phyloP scores from a whole-genome alignment of 2,113 vertebrate genomes.

The Opisthocomus hoazin region DNA sequence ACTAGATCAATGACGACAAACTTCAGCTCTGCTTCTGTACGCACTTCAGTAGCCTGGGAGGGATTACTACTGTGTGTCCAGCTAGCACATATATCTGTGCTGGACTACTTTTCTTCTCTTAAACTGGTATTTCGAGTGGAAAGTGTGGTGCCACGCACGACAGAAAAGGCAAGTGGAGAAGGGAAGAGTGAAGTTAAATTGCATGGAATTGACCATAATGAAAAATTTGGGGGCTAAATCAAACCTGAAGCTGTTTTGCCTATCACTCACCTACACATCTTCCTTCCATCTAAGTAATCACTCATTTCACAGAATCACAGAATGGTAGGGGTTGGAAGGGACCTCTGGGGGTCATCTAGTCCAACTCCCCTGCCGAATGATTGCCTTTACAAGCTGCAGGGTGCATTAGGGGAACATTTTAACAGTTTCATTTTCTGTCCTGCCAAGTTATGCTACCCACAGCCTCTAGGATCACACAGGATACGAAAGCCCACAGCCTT shows the following conservation, averaged over 20 bases:
- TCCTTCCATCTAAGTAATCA: not conserved
- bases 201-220: not conserved
- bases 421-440: not conserved
- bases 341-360: too few relatives aligned
- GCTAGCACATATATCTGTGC: not conserved
- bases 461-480: not conserved
- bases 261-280: not conserved
- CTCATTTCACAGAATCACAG: not conserved
- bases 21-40: not conserved
- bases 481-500: not conserved
- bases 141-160: not conserved
- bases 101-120: not conserved
- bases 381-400: not conserved
- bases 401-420: not conserved
- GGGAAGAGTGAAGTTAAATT: not conserved
- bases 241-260: not conserved
- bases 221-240: not conserved
- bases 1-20: not conserved
- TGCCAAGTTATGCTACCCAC: not conserved
- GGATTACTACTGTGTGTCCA: not conserved
- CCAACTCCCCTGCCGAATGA: too few relatives aligned
- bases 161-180: not conserved
- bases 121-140: not conserved
- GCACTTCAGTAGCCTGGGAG: not conserved
- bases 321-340: too few relatives aligned